Evolutionary conservation across 1,140 invertebrate species (phyloP).

Genomic region (Heliothis subflexa): DNA sequence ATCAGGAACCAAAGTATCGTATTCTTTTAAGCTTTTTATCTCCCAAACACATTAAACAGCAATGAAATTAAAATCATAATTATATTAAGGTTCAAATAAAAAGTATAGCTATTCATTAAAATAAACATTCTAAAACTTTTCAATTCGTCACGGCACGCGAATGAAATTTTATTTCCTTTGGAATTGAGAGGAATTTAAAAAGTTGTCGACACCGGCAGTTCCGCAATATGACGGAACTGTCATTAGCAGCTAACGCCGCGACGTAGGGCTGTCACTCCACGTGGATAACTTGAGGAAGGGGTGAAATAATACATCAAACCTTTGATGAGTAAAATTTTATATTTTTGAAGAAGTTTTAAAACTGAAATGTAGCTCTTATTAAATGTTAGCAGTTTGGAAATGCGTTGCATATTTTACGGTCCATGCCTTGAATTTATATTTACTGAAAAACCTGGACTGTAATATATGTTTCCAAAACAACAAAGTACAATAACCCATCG

Average conservation of each 20-base stretch:
- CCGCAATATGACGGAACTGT: conserved; percentile 37
- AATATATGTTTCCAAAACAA: too few species aligned
- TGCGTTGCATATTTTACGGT: too few species aligned
- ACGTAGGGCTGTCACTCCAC: conserved; percentile 4
- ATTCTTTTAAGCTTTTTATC: too few species aligned
- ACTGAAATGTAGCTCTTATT: too few species aligned
- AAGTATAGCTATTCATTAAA: conserved; percentile 21
- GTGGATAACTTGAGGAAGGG: background rate
- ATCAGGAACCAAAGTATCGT: too few species aligned
- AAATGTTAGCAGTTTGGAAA: too few species aligned
- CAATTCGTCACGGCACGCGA: conserved; percentile 29
- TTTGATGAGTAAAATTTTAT: background rate
- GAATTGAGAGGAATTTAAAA: conserved; percentile 39
- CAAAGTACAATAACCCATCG: too few species aligned
- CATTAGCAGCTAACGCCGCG: conserved; percentile 29
- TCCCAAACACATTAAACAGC: too few species aligned
- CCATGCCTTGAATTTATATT: too few species aligned
- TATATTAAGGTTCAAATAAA: background rate
- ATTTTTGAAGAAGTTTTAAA: too few species aligned
- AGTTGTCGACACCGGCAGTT: conserved; percentile 37
- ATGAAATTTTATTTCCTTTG: conserved; percentile 40
- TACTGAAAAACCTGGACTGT: too few species aligned
- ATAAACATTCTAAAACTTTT: conserved; percentile 33
- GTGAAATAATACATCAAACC: background rate
- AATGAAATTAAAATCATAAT: background rate